phyloP scores from a whole-genome alignment of 2,113 vertebrate genomes.

The Tonatia bakeri region DNA sequence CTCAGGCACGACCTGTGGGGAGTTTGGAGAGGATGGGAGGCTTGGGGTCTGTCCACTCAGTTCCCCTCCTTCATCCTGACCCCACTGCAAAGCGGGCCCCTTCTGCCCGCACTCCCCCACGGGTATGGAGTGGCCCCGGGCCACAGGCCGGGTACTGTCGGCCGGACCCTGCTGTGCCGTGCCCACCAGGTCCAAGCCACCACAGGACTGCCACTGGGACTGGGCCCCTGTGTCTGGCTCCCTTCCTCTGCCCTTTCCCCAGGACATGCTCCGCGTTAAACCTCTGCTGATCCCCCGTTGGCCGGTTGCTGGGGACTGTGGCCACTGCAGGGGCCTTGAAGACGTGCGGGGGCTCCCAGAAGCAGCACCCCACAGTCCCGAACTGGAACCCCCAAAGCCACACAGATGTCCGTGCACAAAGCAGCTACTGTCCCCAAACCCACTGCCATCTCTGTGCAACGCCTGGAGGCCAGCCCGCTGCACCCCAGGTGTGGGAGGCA shows the following conservation, averaged over 20 bases:
- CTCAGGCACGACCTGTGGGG: background rate
- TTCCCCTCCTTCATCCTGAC: background rate
- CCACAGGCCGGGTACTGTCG: too few species aligned
- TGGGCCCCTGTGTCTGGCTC: rapidly evolving
- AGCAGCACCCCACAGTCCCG: too few species aligned
- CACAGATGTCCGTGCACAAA: rapidly evolving
- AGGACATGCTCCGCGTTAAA: background rate
- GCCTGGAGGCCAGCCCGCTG: rapidly evolving
- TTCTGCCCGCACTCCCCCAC: too few species aligned
- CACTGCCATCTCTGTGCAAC: rapidly evolving
- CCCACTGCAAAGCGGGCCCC: background rate
- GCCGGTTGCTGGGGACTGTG: too few species aligned
- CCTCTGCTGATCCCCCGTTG: background rate
- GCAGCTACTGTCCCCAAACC: rapidly evolving
- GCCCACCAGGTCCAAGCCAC: background rate
- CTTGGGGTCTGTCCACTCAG: background rate
- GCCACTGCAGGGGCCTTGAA: background rate
- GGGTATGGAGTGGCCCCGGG: background rate
- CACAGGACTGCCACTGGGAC: background rate
- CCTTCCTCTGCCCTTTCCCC: background rate
- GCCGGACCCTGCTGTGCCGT: rapidly evolving
- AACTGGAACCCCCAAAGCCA: too few species aligned
- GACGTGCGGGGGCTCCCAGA: rapidly evolving
- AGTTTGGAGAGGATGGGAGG: background rate
- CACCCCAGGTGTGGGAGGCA: rapidly evolving